phyloP scores from a whole-genome alignment of 2,797 vertebrate genomes.

The Cyclura pinguis region DNA sequence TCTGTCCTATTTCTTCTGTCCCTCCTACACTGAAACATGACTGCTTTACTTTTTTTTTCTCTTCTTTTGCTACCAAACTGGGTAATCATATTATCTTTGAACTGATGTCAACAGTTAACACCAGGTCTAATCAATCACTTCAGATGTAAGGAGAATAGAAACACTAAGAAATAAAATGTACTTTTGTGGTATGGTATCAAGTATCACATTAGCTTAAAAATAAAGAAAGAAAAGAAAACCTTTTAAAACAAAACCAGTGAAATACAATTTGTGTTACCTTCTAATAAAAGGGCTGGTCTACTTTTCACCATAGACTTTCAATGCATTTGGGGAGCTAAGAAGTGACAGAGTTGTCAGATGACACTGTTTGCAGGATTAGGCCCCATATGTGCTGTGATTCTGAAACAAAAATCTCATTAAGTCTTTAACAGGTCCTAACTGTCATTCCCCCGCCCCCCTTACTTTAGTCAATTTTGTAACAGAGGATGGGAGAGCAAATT shows the following conservation, averaged over 20 bases:
- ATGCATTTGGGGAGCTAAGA: constrained; percentile 20
- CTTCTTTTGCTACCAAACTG: neutral
- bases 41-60: neutral
- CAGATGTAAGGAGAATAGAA: neutral
- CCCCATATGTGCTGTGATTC: neutral
- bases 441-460: constrained; percentile 14
- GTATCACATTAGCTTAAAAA: neutral
- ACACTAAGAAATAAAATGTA: neutral
- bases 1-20: neutral
- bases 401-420: neutral
- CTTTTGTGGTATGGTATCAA: neutral
- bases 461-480: constrained; percentile 17
- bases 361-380: constrained; percentile 20
- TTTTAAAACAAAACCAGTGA: neutral
- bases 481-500: neutral
- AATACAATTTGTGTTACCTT: neutral
- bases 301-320: constrained; percentile 43
- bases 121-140: neutral
- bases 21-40: neutral
- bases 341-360: constrained; percentile 2
- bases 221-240: neutral
- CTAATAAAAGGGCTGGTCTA: neutral
- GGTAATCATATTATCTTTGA: constrained; percentile 2
- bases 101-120: neutral
- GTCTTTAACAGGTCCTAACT: constrained; percentile 25